Conservation (phyloP, 2,797 vertebrate genomes). For the Euphonia xanthogaster region DNA sequence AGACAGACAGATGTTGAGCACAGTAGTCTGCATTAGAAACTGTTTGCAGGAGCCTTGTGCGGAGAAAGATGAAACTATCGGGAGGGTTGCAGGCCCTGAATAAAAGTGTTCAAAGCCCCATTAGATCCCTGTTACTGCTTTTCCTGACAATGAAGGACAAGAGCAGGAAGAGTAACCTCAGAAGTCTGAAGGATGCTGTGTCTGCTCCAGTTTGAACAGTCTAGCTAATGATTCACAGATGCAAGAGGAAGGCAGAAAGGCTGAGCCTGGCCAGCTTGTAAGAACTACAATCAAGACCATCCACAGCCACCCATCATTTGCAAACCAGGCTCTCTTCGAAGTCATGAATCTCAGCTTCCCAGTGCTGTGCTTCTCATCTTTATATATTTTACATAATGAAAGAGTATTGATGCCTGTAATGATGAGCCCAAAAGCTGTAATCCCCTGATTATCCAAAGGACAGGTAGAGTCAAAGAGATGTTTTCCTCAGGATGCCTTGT, state of each 20-base stretch:
- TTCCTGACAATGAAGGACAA: constrained; percentile 16
- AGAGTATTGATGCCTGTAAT: background rate
- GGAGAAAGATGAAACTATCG: background rate
- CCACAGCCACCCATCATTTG: constrained; percentile 3
- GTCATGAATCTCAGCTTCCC: background rate
- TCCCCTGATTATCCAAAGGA: constrained; percentile 10
- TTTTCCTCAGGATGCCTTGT: background rate
- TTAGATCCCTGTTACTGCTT: constrained; percentile 31
- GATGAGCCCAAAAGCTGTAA: constrained; percentile 20
- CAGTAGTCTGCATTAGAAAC: background rate
- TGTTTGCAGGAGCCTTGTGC: background rate
- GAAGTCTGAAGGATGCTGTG: constrained; percentile 31
- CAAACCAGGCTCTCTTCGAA: background rate
- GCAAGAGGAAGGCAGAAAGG: constrained; percentile 1
- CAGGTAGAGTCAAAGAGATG: background rate
- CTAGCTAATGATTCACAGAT: constrained; percentile 18
- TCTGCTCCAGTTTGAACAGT: constrained; percentile 25
- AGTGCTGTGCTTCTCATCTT: constrained; percentile 2
- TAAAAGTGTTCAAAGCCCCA: constrained; percentile 14
- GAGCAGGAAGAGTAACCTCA: constrained; percentile 30
- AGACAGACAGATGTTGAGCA: background rate
- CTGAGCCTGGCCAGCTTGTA: background rate
- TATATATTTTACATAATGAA: background rate
- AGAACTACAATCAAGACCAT: constrained; percentile 7
- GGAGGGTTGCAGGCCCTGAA: background rate